Base-by-base conservation (phyloP, 2,113 vertebrate genomes). In the Tachuris rubrigastra region DNA sequence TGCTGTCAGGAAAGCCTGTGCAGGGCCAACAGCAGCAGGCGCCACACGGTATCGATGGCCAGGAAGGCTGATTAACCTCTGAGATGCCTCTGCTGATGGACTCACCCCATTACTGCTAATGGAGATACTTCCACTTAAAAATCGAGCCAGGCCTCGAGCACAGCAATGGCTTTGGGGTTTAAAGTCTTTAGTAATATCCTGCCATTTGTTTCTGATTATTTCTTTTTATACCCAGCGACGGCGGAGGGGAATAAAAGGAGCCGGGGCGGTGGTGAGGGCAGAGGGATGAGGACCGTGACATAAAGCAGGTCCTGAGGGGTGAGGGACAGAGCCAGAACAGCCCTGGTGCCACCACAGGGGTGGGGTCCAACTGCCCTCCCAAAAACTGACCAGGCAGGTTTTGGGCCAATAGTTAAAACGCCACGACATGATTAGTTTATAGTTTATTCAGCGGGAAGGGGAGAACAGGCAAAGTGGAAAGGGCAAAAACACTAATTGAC, bases 41-140 rank as follows among this genome's bases (percentile, higher is more conserved):
- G 99, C 99, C 99, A 99, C 95, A 87, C 96, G 87, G 97, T 99
- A 99, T 99, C 98, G 99, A 99, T 98, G 98, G 98, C 98, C 98
- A 99, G 99, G 99, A 99, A 99, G 99, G 98, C 98, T 98, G 98
- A 99, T 99, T 99, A 99, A 98, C 98, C 98, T 99, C 98, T 99
- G 98, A 97, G 97, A 98, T 98, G 98, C 98, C 98, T 98, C 98
- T 21, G 94, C 95, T 97, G 97, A 97, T 88, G 95, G 58, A 95
- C 96, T 98, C 92, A 97, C 98, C 98, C 99, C 99, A 99, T 99
- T 99, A 99, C 98, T 97, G 98, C 98, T 99, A 98, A 99, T 99
- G 98, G 98, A 98, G 98, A 96, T 94, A 84, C 95, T 97, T 95
- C 97, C 97, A 97, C 96, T 97, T 95, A 33, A 94, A 92, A 91